Percentiles rank a stretch among this genome's conserved stretches.
Evolutionary conservation across 2,888 invertebrate species (phyloP).

Genomic region (Chirona hameri): DNA sequence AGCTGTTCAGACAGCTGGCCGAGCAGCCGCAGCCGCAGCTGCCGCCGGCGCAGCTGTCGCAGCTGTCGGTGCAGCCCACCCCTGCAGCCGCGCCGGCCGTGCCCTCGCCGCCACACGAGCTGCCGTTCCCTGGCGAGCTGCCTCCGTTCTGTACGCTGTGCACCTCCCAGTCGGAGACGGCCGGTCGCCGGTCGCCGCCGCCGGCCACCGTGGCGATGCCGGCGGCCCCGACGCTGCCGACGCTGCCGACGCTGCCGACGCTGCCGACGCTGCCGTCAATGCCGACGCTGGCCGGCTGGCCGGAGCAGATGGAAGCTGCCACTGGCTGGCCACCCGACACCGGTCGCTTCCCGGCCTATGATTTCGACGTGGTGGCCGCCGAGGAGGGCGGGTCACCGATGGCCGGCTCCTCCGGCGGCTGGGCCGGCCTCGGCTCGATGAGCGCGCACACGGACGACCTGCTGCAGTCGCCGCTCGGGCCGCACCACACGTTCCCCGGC

Average conservation of each 20-base stretch:
- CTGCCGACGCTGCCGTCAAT: conserved; percentile 14
- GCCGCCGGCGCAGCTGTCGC: background rate
- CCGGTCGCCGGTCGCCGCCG: conserved; percentile 34
- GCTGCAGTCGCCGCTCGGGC: too few relatives aligned
- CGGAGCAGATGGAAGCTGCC: background rate
- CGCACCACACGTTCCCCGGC: too few relatives aligned
- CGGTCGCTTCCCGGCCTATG: background rate
- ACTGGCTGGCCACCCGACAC: background rate
- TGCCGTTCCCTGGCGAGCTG: background rate
- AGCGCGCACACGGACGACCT: too few relatives aligned
- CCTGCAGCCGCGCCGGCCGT: background rate
- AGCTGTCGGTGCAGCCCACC: background rate
- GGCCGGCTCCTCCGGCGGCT: background rate
- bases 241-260: conserved; percentile 27
- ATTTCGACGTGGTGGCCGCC: background rate
- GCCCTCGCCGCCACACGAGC: background rate
- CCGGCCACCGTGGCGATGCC: conserved; percentile 29
- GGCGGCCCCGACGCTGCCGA: conserved; percentile 34
- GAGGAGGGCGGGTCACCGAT: background rate
- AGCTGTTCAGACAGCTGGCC: background rate
- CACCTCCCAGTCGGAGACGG: conserved; percentile 36
- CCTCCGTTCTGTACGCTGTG: conserved; percentile 36
- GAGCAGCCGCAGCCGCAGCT: background rate
- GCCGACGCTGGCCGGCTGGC: background rate
- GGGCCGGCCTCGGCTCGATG: too few relatives aligned